These are phyloP conservation scores for Mus spicilegus DNA, from an alignment of 2,113 vertebrate species.

Conservation along the genomic window DNA sequence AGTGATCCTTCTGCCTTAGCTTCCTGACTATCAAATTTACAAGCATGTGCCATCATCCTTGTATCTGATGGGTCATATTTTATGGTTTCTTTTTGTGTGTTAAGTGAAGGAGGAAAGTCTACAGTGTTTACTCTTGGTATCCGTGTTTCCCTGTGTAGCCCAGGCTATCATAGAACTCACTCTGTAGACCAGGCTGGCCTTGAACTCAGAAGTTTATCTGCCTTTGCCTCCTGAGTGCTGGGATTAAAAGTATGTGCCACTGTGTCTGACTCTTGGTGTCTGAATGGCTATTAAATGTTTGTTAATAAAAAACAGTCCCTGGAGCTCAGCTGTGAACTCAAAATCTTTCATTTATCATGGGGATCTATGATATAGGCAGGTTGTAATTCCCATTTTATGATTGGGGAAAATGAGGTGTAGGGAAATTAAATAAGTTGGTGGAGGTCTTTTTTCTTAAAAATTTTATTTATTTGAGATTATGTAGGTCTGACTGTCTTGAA, in stretches of 20 bases:
- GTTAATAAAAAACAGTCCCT: slow-evolving; percentile 61
- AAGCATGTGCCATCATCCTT: background rate
- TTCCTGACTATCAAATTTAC: background rate
- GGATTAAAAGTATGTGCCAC: background rate
- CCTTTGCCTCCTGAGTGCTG: background rate
- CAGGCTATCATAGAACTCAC: background rate
- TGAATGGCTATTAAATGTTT: slow-evolving; percentile 60
- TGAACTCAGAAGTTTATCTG: background rate
- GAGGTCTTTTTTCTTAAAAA: background rate
- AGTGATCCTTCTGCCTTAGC: background rate
- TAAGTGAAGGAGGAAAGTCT: background rate
- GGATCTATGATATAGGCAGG: background rate
- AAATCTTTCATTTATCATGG: slow-evolving; percentile 18
- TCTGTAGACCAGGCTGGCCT: background rate
- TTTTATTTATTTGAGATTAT: background rate
- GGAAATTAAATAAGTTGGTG: background rate
- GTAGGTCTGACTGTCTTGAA: background rate
- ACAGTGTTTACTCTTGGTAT: background rate
- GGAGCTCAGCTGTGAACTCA: background rate
- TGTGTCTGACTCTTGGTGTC: background rate
- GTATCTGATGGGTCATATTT: background rate
- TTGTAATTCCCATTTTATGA: background rate
- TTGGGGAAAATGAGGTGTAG: background rate
- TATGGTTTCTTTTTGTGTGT: background rate
- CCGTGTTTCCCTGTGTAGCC: background rate